Conservation (phyloP, 2,797 vertebrate genomes). For the Centroberyx gerrardi region DNA sequence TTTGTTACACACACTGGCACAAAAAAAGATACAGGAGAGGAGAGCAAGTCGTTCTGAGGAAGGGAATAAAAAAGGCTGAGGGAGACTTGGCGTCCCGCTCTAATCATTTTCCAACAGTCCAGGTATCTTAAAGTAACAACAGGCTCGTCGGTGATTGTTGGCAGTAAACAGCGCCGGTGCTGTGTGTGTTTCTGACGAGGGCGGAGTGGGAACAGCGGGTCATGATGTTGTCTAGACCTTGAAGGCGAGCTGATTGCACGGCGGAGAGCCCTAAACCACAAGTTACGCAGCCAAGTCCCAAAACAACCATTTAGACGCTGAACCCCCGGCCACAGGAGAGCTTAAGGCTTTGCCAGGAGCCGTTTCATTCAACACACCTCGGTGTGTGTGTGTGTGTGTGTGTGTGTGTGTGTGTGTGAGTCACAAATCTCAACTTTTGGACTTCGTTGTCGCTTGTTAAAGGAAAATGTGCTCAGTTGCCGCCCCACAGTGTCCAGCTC, state of each 20-base stretch:
- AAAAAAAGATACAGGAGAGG: not conserved
- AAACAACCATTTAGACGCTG: constrained; percentile 31
- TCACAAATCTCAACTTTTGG: constrained; percentile 1
- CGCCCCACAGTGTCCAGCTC: not conserved
- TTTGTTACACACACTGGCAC: not conserved
- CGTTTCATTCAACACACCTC: not conserved
- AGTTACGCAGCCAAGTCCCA: constrained; percentile 11
- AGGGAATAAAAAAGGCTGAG: not conserved
- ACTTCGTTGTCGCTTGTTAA: not conserved
- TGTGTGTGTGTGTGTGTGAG: constrained; percentile 8
- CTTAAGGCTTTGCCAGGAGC: not conserved
- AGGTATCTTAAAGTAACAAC: not conserved
- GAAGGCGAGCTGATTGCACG: constrained; percentile 18
- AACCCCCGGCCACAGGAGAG: constrained; percentile 7
- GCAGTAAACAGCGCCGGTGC: not conserved
- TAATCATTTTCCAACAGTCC: not conserved
- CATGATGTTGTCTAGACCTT: constrained; percentile 17
- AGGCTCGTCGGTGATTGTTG: not conserved
- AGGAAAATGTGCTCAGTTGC: not conserved
- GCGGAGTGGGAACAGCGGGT: not conserved
- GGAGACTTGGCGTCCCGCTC: not conserved
- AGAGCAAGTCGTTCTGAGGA: not conserved
- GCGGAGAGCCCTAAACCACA: not conserved
- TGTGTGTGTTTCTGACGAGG: not conserved
- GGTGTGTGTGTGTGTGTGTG: not conserved